phyloP scores from a whole-genome alignment of 2,113 vertebrate genomes.

The Silurus glanis region DNA sequence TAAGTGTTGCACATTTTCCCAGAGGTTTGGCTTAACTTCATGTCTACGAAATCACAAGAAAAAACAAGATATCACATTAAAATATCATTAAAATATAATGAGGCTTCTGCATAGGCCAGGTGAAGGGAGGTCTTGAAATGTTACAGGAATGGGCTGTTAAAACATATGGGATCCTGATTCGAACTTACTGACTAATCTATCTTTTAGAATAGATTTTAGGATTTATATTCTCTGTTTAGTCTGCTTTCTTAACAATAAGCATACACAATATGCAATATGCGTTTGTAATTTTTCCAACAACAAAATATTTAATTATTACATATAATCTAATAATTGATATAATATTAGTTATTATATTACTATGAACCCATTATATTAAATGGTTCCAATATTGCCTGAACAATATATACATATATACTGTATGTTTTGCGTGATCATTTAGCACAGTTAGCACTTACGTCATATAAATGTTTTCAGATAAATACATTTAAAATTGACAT shows the following conservation, averaged over 20 bases:
- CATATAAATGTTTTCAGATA: not conserved
- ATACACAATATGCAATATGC: no score
- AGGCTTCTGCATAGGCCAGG: not conserved
- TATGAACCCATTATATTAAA: not conserved
- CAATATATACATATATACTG: not conserved
- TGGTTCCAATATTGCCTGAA: not conserved
- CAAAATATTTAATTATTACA: not conserved
- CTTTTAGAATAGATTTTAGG: not conserved
- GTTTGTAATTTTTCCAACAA: not conserved
- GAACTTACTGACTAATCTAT: not conserved
- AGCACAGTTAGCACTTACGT: not conserved
- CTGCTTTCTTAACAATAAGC: not conserved
- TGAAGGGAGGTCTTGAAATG: not conserved
- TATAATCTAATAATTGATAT: no score
- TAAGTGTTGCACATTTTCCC: constrained; percentile 14
- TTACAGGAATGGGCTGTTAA: not conserved
- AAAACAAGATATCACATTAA: not conserved
- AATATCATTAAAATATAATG: not conserved
- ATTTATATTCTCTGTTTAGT: not conserved
- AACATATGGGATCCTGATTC: not conserved
- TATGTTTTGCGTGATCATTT: not conserved
- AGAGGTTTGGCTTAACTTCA: not conserved
- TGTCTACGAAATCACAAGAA: not conserved
- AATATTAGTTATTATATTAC: not conserved
- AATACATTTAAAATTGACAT: not conserved